Conservation (phyloP, 2,888 invertebrate genomes). For the Chamaedrilus cognettii region DNA sequence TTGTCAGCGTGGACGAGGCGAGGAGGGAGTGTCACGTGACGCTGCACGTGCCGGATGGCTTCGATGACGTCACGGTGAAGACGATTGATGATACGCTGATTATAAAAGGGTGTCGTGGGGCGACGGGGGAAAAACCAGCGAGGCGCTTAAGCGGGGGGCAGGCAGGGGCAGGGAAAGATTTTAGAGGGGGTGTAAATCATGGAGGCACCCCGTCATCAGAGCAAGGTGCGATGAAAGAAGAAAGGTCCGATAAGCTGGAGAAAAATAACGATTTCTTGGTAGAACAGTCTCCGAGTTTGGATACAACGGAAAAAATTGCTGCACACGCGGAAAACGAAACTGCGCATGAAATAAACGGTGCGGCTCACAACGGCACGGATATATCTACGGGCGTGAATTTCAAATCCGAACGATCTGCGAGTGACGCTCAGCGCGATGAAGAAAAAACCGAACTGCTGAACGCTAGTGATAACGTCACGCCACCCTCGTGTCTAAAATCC, state of each 20-base stretch:
- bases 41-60: slow-evolving; percentile 8
- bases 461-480: no score
- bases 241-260: no score
- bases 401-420: neutral
- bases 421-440: neutral
- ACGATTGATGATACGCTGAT: slow-evolving; percentile 18
- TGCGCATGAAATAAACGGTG: no score
- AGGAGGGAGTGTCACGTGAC: neutral
- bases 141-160: no score
- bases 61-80: slow-evolving; percentile 1
- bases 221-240: no score
- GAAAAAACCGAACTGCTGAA: neutral
- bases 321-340: no score
- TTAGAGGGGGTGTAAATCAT: no score
- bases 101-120: neutral
- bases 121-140: neutral
- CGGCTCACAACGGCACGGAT: neutral
- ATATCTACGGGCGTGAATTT: no score
- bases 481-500: neutral
- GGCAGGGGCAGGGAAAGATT: neutral
- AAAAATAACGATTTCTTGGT: no score
- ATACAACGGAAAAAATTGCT: no score
- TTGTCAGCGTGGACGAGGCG: slow-evolving; percentile 8
- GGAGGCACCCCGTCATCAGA: no score
- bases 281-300: neutral